A percentile compares a stretch with the other conserved stretches of the same genome.
phyloP scores from a whole-genome alignment of 2,113 vertebrate species.

The Perca schrenkii region DNA sequence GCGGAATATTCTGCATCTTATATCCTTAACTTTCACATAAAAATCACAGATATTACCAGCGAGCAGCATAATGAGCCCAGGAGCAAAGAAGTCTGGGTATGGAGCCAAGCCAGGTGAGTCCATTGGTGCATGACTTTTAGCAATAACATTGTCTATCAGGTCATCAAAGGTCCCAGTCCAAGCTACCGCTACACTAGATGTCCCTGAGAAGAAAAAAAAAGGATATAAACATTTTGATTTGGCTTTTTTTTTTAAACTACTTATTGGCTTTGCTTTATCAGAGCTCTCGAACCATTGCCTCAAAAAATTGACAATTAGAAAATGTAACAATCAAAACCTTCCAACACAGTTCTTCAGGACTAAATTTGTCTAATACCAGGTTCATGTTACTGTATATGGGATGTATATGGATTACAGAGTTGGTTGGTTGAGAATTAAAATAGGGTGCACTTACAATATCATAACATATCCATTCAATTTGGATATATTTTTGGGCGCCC shows the following conservation, averaged over 20 bases:
- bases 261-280: neutral
- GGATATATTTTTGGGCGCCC: no score
- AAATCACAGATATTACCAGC: constrained; percentile 31
- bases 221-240: neutral
- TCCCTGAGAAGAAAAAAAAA: constrained; percentile 26
- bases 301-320: neutral
- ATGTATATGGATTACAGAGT: no score
- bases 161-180: constrained; percentile 62
- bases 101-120: constrained; percentile 36
- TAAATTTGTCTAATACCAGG: neutral
- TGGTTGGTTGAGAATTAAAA: no score
- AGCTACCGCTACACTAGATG: constrained; percentile 58
- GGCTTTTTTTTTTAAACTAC: neutral
- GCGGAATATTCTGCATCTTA: neutral
- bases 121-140: constrained; percentile 32
- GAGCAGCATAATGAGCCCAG: constrained; percentile 53
- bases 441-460: no score
- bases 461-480: no score
- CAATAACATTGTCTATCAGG: constrained; percentile 51
- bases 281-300: neutral
- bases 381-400: no score
- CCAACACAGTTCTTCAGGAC: neutral
- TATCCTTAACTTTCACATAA: neutral
- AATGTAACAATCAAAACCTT: neutral
- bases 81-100: constrained; percentile 65